These are phyloP conservation scores for Aulostomus chinensis DNA, from an alignment of 2,797 vertebrate species.

Conservation along the genomic window DNA sequence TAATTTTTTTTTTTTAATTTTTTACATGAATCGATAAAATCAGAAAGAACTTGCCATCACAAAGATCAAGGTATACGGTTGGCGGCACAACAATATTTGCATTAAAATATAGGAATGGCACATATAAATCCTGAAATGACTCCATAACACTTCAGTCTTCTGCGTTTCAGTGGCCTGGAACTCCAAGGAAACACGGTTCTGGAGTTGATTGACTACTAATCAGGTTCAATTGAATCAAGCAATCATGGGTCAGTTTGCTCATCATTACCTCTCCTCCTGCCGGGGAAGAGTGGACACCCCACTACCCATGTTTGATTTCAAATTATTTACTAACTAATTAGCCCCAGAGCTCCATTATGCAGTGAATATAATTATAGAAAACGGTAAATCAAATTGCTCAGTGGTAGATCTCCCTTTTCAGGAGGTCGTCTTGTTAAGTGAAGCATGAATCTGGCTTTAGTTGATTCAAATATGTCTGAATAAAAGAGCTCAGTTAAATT, in stretches of 20 bases:
- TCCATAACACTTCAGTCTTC: no score
- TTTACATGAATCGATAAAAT: no score
- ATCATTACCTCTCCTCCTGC: conserved; percentile 41
- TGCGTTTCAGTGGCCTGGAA: no score
- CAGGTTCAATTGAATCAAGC: conserved; percentile 37
- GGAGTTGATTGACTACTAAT: conserved; percentile 46
- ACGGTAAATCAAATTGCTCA: conserved; percentile 32
- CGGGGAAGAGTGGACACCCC: conserved; percentile 45
- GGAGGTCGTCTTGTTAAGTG: conserved; percentile 9
- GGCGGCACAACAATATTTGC: no score
- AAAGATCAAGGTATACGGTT: no score
- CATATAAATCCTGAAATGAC: no score
- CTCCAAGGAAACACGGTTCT: conserved; percentile 12
- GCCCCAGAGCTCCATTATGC: conserved; percentile 27
- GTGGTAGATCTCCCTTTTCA: conserved; percentile 7
- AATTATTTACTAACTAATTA: conserved; percentile 65
- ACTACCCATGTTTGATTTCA: conserved; percentile 51
- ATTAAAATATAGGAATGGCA: no score
- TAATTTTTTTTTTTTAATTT: no score
- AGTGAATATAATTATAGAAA: conserved; percentile 35
- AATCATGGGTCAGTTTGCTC: conserved; percentile 60
- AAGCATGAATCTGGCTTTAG: no score
- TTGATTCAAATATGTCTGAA: no score
- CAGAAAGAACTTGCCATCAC: no score
- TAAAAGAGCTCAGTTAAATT: not conserved